phyloP scores from a whole-genome alignment of 1,140 invertebrate genomes.

The Lepidotrigona ventralis region DNA sequence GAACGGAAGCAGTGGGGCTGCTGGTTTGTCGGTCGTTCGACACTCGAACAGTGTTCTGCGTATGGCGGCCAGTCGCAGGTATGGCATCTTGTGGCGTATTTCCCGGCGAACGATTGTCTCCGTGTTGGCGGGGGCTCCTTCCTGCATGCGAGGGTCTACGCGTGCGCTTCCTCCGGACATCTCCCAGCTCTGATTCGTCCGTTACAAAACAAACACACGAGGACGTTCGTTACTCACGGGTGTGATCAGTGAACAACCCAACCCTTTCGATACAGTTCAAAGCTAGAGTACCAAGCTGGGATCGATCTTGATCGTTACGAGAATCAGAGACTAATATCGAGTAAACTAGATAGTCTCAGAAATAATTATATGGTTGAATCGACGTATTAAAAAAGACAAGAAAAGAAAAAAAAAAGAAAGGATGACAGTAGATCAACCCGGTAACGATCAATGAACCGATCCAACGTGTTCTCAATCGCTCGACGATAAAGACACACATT shows the following conservation, averaged over 20 bases:
- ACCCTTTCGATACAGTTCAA: constrained; percentile 17
- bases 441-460: constrained; percentile 34
- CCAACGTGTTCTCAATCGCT: constrained; percentile 12
- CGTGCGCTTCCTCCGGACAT: constrained; percentile 78
- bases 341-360: not conserved
- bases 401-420: no score
- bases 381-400: not conserved
- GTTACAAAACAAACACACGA: constrained; percentile 69
- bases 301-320: constrained; percentile 11
- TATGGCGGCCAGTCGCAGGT: constrained; percentile 36
- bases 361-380: not conserved
- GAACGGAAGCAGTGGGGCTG: constrained; percentile 9
- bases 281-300: constrained; percentile 5
- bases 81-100: constrained; percentile 48
- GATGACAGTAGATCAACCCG: no score
- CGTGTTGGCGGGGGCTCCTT: constrained; percentile 73
- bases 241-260: constrained; percentile 42
- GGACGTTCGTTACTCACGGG: constrained; percentile 63
- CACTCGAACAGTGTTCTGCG: constrained; percentile 16
- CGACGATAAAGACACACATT: constrained; percentile 17
- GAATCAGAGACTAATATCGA: not conserved
- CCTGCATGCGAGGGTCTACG: constrained; percentile 76
- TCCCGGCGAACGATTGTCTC: constrained; percentile 64
- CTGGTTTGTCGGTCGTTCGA: constrained; percentile 39
- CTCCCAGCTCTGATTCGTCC: constrained; percentile 75